Evolutionary conservation across 2,113 vertebrate genomes (phyloP), one percentile per base, ranked within the genome.

Genomic region (Plotosus lineatus): DNA sequence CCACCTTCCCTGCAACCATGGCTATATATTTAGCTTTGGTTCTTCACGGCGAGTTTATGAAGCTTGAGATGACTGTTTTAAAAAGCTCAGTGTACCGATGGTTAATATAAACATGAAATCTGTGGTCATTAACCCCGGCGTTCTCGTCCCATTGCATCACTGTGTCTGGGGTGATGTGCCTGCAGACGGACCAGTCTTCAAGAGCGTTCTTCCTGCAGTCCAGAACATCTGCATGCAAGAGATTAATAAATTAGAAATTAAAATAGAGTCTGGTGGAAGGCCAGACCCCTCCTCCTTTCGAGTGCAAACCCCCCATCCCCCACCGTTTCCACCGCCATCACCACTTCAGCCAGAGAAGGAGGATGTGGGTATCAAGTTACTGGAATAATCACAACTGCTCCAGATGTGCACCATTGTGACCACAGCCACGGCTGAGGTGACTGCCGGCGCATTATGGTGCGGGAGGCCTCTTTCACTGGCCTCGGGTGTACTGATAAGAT

Each of bases 211-310:
- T 42, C 50, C 26, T 42, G 77, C 73, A 51, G 56, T 19, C 26
- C 9, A 12, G 48, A 77, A 74, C 48, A 69, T 78, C 79, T 82
- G 82, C 77, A 44, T 26, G 4, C 58, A 65, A 55, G 77, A 84
- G 80, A 84, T 82, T 82, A 84, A 82, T 86, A 73, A 86, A 86
- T 86, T 86, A 86, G 83, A 86, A 86, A 86, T 86, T 82, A 84
- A 84, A 84, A 86, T 86, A 36, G 31, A 23, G 77, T 84, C 79
- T 77, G 77, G 66, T 74, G 80, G 80, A 80, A 86, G 74, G 31
- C 42, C 61, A 9, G 83, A n/a, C n/a, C 17, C 31, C 63, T 77
- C 42, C n/a, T 74, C 80, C 46, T 55, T 60, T n/a, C n/a, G n/a
- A n/a, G 56, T 77, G 77, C 68, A 84, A 75, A 77, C 46, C 31